A percentile compares a stretch with the other conserved stretches of the same genome.
Evolutionary conservation across 1,140 invertebrate genomes (phyloP).

Genomic region (Tetranychus cinnabarinus): DNA sequence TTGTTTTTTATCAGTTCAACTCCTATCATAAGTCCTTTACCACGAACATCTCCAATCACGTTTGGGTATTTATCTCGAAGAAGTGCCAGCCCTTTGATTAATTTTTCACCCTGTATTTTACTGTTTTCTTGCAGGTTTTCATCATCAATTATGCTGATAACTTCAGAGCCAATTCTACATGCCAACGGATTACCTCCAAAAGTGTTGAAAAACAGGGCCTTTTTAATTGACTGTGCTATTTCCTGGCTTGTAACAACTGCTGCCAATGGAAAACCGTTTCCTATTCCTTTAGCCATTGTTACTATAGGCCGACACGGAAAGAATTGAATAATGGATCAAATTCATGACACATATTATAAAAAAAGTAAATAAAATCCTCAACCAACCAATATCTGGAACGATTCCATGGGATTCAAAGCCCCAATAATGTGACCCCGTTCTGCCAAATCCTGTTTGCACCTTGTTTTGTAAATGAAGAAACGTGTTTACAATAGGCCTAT

Average conservation of each 20-base stretch:
- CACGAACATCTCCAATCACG: conserved; percentile 73
- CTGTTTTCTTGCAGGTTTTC: conserved; percentile 58
- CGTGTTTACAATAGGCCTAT: neutral
- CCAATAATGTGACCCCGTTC: conserved; percentile 83
- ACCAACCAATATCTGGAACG: conserved; percentile 52
- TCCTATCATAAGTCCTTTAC: conserved; percentile 92
- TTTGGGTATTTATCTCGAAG: conserved; percentile 38
- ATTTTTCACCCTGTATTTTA: conserved; percentile 48
- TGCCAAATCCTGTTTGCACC: conserved; percentile 86
- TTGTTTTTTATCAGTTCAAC: conserved; percentile 54
- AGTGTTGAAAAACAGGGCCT: conserved; percentile 77
- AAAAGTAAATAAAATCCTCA: neutral
- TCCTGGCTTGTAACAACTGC: conserved; percentile 71
- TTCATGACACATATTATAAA: neutral
- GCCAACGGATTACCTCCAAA: conserved; percentile 84
- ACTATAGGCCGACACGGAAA: conserved; percentile 15
- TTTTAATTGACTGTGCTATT: conserved; percentile 46
- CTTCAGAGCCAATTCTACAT: conserved; percentile 57
- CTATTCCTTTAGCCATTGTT: conserved; percentile 32
- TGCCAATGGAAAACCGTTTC: conserved; percentile 77
- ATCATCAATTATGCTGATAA: conserved; percentile 80
- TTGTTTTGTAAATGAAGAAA: conserved; percentile 16
- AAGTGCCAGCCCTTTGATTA: conserved; percentile 44
- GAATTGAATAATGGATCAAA: neutral
- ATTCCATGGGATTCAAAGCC: conserved; percentile 70